Conservation (phyloP, 1,140 invertebrate genomes). For the Zaprionus inermis region DNA sequence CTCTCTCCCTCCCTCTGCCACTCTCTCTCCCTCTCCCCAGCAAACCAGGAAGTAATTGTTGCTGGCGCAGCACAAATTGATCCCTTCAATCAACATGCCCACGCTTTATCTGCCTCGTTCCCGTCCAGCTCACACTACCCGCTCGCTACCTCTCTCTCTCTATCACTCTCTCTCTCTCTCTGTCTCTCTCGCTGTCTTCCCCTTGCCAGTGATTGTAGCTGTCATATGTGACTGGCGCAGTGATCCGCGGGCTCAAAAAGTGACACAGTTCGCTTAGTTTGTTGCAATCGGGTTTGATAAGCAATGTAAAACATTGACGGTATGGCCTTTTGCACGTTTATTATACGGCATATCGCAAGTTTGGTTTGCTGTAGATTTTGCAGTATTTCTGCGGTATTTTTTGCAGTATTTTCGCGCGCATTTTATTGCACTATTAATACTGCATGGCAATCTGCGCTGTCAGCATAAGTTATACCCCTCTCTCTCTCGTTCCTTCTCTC, state of each 20-base stretch:
- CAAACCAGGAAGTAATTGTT: neutral
- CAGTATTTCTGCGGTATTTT: neutral
- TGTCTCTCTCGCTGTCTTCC: neutral
- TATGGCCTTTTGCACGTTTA: neutral
- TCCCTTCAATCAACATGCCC: neutral
- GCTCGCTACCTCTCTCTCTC: neutral
- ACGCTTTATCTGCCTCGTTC: neutral
- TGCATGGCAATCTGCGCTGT: conserved; percentile 7
- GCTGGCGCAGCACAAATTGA: neutral
- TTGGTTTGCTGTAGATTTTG: too few relatives aligned
- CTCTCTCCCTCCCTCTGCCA: neutral
- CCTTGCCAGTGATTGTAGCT: neutral
- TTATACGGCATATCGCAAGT: neutral
- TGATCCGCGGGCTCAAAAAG: neutral
- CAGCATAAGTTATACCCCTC: conserved; percentile 4
- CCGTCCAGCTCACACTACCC: too few relatives aligned
- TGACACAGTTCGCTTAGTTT: conserved; percentile 4
- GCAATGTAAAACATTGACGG: neutral
- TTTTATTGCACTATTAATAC: conserved; percentile 11
- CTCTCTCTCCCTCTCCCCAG: neutral
- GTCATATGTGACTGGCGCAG: neutral
- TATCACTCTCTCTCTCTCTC: neutral
- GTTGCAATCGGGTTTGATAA: conserved; percentile 2
- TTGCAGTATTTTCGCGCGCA: neutral
- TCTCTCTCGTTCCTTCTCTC: neutral